Conservation (phyloP, 1,140 invertebrate genomes). For the Temnothorax nylanderi region DNA sequence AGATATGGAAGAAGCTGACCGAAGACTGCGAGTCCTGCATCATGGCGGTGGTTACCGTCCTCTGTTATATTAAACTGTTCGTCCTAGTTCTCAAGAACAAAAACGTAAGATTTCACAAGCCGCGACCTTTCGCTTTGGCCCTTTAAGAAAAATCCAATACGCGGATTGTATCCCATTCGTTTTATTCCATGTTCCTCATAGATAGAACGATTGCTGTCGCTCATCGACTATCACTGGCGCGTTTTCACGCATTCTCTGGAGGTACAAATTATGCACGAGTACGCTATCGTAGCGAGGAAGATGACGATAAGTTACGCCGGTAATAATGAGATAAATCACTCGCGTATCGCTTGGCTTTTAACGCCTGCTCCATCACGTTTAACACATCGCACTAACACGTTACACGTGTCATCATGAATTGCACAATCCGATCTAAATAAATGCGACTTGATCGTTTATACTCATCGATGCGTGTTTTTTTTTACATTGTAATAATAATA, state of each 20-base stretch:
- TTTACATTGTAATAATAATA: background rate
- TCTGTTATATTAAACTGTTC: background rate
- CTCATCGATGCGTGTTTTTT: background rate
- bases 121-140: background rate
- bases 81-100: background rate
- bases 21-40: constrained; percentile 19
- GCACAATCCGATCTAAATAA: background rate
- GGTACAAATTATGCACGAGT: constrained; percentile 16
- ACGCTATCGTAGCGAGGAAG: background rate
- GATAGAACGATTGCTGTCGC: background rate
- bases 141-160: background rate
- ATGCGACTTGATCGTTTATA: background rate
- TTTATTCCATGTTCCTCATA: background rate
- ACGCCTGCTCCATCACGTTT: background rate
- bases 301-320: constrained; percentile 9
- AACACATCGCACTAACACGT: background rate
- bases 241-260: constrained; percentile 27
- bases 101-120: constrained; percentile 2
- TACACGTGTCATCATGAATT: background rate
- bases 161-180: background rate
- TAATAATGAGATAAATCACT: constrained; percentile 10
- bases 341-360: background rate
- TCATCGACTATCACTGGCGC: constrained; percentile 31
- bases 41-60: background rate
- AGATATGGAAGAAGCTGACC: background rate